phyloP scores from a whole-genome alignment of 2,888 invertebrate species.

The Corbicula japonica region DNA sequence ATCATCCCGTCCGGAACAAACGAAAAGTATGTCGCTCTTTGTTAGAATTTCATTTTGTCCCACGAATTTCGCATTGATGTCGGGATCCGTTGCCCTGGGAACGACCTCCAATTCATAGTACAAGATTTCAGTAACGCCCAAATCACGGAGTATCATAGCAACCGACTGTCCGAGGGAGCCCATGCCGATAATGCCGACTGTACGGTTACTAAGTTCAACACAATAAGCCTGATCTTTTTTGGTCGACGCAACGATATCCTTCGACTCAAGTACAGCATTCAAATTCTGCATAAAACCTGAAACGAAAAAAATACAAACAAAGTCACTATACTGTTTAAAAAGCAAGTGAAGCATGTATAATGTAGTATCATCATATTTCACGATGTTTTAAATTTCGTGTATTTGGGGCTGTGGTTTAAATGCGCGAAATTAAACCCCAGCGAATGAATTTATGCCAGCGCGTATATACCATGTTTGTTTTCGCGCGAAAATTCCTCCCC shows the following conservation, averaged over 20 bases:
- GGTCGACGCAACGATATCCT: slow-evolving; percentile 42
- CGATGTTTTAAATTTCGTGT: too few species aligned
- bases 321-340: background rate
- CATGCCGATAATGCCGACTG: slow-evolving; percentile 88
- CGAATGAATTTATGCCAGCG: too few species aligned
- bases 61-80: slow-evolving; percentile 90
- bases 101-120: slow-evolving; percentile 90
- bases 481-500: too few species aligned
- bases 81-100: slow-evolving; percentile 88
- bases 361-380: too few species aligned
- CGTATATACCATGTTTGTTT: too few species aligned
- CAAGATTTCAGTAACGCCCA: slow-evolving; percentile 91
- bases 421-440: too few species aligned
- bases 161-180: slow-evolving; percentile 89
- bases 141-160: slow-evolving; percentile 91
- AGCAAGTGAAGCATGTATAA: too few species aligned
- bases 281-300: slow-evolving; percentile 41
- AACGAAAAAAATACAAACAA: slow-evolving; percentile 8
- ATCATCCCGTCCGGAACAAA: slow-evolving; percentile 92
- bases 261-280: slow-evolving; percentile 60
- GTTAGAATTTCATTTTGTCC: slow-evolving; percentile 91
- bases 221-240: slow-evolving; percentile 51
- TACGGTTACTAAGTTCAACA: slow-evolving; percentile 88
- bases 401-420: too few species aligned
- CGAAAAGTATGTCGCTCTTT: slow-evolving; percentile 94